These are phyloP conservation scores for Meandrina meandrites DNA, from an alignment of 92 coral and sea anemone species.

Conservation along the genomic window DNA sequence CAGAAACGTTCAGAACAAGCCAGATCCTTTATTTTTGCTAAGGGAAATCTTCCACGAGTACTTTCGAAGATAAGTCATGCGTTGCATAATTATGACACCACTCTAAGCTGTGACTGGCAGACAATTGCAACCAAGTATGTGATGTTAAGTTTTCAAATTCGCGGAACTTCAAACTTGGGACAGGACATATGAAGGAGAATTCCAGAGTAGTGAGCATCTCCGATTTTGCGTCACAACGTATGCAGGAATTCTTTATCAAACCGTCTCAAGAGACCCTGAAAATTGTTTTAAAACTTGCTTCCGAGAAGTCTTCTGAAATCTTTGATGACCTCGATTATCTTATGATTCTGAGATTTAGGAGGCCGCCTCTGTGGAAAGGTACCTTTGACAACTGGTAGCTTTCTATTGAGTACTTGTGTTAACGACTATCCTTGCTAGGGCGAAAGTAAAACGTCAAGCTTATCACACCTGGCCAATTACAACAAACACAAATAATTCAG, in stretches of 20 bases:
- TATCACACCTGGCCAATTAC: too few species aligned
- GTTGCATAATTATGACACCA: background rate
- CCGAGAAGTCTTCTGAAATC: background rate
- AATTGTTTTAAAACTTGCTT: slow-evolving; percentile 20
- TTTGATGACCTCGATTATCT: slow-evolving; percentile 28
- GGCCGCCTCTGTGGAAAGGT: slow-evolving; percentile 36
- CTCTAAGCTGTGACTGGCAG: slow-evolving; percentile 27
- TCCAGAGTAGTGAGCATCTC: slow-evolving; percentile 25
- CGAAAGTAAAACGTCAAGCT: too few species aligned
- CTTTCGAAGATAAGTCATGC: background rate
- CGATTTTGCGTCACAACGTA: slow-evolving; percentile 15
- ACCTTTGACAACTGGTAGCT: background rate
- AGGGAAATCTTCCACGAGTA: background rate
- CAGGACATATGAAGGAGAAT: background rate
- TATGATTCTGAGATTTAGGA: slow-evolving; percentile 9
- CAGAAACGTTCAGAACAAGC: background rate
- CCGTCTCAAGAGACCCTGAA: slow-evolving; percentile 6
- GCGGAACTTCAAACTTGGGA: background rate
- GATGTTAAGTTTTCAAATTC: slow-evolving; percentile 6
- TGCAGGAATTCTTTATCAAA: background rate
- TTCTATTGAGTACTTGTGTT: too few species aligned
- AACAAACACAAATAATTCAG: too few species aligned
- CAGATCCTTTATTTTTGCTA: background rate
- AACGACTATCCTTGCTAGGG: too few species aligned
- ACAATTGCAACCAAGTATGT: slow-evolving; percentile 19